phyloP scores from a whole-genome alignment of 37 sponge, comb jelly and placozoan genomes.

The Oscarella lobularis region DNA sequence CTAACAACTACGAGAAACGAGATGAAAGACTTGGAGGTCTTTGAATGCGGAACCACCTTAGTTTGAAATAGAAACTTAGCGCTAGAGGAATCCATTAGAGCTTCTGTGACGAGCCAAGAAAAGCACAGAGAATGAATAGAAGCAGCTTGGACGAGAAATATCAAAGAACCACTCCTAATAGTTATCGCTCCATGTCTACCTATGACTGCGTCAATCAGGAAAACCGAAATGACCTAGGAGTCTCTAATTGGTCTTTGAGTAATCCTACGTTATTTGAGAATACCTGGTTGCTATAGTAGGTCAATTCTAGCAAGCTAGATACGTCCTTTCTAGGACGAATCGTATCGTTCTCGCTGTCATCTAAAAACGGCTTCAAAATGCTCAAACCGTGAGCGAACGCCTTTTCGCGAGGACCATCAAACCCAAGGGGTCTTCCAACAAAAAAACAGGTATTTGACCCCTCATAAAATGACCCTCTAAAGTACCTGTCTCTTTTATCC shows the following conservation, averaged over 20 bases:
- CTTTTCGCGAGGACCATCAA: no score
- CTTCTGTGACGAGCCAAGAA: background rate
- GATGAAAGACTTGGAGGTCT: no score
- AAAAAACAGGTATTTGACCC: background rate
- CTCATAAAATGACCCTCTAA: background rate
- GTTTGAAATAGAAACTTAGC: no score
- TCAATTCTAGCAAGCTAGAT: background rate
- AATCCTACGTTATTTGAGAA: no score
- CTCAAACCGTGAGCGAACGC: background rate
- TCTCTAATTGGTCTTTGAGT: no score
- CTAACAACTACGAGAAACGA: background rate
- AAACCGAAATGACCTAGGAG: background rate
- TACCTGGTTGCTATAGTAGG: background rate
- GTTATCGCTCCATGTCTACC: no score
- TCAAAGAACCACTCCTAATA: no score
- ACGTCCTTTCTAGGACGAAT: no score
- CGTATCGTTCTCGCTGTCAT: slow-evolving; percentile 1
- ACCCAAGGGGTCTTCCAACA: background rate
- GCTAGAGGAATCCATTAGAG: background rate
- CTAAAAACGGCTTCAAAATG: background rate
- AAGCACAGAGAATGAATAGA: background rate
- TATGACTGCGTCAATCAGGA: background rate
- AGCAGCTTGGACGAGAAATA: background rate
- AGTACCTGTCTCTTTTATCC: no score
- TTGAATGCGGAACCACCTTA: no score